Evolutionary conservation across 2,888 invertebrate species (phyloP).

Genomic region (Macrosoma leucophasiata): DNA sequence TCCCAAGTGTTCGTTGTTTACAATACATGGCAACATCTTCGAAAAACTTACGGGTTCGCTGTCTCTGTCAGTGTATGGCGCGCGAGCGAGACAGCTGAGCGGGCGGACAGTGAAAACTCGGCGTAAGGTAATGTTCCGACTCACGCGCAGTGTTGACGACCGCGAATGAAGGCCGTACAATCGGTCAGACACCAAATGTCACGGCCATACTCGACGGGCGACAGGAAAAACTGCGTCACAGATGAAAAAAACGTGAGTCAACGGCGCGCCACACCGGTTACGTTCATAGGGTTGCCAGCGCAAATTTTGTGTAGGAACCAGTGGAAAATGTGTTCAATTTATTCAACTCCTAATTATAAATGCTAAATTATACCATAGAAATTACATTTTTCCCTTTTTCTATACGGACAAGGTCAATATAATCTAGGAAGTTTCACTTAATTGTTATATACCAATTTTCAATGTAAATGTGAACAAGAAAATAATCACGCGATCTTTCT

Average conservation of each 20-base stretch:
- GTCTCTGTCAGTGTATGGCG: conserved; percentile 26
- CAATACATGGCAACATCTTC: not conserved
- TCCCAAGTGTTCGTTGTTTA: conserved; percentile 7
- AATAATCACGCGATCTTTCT: too few species aligned
- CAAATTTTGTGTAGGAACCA: too few species aligned
- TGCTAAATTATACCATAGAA: too few species aligned
- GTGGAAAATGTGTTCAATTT: too few species aligned
- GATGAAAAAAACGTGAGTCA: conserved; percentile 66
- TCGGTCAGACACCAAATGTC: conserved; percentile 74
- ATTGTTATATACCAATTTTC: too few species aligned
- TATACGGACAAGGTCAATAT: too few species aligned
- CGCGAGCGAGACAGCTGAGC: conserved; percentile 36
- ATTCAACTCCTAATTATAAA: too few species aligned
- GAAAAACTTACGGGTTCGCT: conserved; percentile 2
- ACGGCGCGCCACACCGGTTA: conserved; percentile 21
- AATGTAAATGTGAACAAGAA: too few species aligned
- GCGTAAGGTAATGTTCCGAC: conserved; percentile 49
- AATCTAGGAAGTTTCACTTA: too few species aligned
- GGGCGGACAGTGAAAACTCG: conserved; percentile 44
- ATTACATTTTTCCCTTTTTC: too few species aligned
- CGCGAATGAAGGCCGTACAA: conserved; percentile 70
- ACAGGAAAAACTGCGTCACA: conserved; percentile 64
- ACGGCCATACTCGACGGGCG: conserved; percentile 57
- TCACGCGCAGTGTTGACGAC: conserved; percentile 67
- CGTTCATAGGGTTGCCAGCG: conserved; percentile 3